Conservation (phyloP, 2,113 vertebrate genomes). For the Rhineura floridana region DNA sequence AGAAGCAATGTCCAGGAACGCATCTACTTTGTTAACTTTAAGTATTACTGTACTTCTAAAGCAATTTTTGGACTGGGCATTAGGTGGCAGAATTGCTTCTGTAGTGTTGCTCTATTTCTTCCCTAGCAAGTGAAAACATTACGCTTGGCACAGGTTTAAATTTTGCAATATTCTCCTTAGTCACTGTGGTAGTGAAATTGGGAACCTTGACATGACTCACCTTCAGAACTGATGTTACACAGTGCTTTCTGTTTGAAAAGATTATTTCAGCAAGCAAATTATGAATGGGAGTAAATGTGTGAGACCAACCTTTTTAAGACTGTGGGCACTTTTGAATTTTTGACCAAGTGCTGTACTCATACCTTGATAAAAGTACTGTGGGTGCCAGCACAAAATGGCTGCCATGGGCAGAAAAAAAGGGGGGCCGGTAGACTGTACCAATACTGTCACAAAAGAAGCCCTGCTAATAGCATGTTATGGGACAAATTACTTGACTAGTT, state of each 20-base stretch:
- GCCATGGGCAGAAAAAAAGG: too few species aligned
- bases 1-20: too few species aligned
- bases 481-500: too few species aligned
- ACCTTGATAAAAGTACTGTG: too few species aligned
- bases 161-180: background rate
- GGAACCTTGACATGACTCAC: background rate
- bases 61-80: background rate
- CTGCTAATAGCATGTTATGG: too few species aligned
- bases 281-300: background rate
- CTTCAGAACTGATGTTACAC: background rate
- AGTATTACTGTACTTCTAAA: background rate
- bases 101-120: background rate
- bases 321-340: background rate
- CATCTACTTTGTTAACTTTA: too few species aligned
- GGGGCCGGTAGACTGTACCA: too few species aligned
- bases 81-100: conserved; percentile 14
- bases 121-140: background rate
- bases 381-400: too few species aligned
- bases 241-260: background rate
- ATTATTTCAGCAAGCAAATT: background rate
- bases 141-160: background rate
- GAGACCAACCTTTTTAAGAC: background rate
- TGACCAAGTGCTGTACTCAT: too few species aligned
- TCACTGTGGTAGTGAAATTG: background rate
- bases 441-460: too few species aligned